These are phyloP conservation scores for Bufo gargarizans DNA, from an alignment of 2,113 vertebrate species.

Conservation along the genomic window DNA sequence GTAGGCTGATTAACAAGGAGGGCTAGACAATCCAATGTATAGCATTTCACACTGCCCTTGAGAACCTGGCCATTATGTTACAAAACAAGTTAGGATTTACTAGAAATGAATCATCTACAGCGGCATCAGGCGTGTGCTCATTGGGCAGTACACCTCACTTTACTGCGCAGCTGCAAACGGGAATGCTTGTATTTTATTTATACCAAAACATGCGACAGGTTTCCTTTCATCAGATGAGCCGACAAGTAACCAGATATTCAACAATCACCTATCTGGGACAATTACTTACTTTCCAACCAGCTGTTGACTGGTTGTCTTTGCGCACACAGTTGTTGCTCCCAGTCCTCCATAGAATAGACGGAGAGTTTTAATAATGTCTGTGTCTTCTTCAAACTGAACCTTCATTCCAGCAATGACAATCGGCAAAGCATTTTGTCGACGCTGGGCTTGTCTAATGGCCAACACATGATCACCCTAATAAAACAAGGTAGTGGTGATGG, in stretches of 20 bases:
- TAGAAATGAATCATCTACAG: too few relatives aligned
- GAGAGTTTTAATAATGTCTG: slow-evolving; percentile 77
- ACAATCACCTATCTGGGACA: neutral
- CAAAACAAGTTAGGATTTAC: too few relatives aligned
- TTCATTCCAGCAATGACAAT: slow-evolving; percentile 82
- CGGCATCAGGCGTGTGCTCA: too few relatives aligned
- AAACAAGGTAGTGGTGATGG: neutral
- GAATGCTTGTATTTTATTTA: too few relatives aligned
- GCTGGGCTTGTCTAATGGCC: slow-evolving; percentile 84
- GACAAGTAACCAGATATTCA: neutral
- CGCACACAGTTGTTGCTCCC: slow-evolving; percentile 67
- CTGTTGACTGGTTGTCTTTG: slow-evolving; percentile 69
- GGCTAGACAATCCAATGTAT: too few relatives aligned
- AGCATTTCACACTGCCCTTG: too few relatives aligned
- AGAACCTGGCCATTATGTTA: too few relatives aligned
- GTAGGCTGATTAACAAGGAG: too few relatives aligned
- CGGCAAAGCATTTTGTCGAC: slow-evolving; percentile 80
- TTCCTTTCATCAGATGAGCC: neutral
- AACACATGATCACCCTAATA: slow-evolving; percentile 82
- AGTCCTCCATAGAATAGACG: slow-evolving; percentile 84
- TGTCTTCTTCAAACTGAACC: slow-evolving; percentile 76
- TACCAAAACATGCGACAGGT: too few relatives aligned
- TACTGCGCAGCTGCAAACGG: too few relatives aligned
- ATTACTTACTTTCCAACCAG: slow-evolving; percentile 73
- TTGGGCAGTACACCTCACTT: too few relatives aligned